Evolutionary conservation across 2,113 vertebrate genomes (phyloP).

Genomic region (Colius striatus): DNA sequence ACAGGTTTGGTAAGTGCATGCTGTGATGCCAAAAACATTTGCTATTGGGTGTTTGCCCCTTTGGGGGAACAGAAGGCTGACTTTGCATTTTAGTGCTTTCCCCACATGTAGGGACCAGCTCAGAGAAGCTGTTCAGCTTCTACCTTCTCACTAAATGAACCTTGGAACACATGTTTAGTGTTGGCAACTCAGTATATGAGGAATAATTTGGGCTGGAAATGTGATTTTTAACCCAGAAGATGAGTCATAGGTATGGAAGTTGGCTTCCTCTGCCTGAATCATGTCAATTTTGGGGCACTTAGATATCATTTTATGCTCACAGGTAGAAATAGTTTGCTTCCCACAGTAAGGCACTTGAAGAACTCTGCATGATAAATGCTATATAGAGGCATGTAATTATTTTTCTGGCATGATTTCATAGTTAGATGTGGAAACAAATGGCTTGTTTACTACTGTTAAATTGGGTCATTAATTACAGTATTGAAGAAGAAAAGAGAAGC

Average conservation of each 20-base stretch:
- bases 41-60: neutral
- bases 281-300: neutral
- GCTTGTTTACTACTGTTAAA: neutral
- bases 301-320: neutral
- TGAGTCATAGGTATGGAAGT: neutral
- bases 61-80: neutral
- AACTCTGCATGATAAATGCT: neutral
- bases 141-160: neutral
- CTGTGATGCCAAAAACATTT: neutral
- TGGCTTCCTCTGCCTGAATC: neutral
- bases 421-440: neutral
- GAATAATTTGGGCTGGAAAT: neutral
- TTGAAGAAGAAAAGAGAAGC: neutral
- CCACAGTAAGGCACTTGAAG: neutral
- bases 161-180: neutral
- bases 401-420: slow-evolving; percentile 20
- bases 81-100: neutral
- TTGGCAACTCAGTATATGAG: neutral
- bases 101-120: neutral
- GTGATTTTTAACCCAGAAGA: neutral
- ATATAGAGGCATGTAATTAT: neutral
- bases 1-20: neutral
- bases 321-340: neutral
- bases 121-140: neutral
- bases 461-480: neutral